Percentiles rank a stretch among this genome's conserved stretches.
Evolutionary conservation across 2,888 invertebrate genomes (phyloP).

Genomic region (Dysmachus trigonus): DNA sequence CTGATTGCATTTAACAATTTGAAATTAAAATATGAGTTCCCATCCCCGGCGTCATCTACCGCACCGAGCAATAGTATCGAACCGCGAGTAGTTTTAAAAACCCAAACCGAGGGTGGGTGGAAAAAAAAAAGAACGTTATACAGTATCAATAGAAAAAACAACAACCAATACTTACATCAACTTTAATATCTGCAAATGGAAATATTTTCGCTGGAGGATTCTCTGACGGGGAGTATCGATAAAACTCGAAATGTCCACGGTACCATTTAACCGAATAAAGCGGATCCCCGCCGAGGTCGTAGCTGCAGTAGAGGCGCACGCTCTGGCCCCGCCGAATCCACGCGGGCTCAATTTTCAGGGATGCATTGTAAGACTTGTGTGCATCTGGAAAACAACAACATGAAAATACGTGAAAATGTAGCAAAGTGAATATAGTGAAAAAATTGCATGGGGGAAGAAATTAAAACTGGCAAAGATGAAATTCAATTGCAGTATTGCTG

Average conservation of each 20-base stretch:
- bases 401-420: background rate
- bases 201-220: conserved; percentile 73
- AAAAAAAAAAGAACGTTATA: too few species aligned
- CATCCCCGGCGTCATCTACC: background rate
- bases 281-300: conserved; percentile 73
- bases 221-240: conserved; percentile 73
- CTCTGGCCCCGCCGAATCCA: conserved; percentile 71
- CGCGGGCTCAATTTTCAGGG: conserved; percentile 69
- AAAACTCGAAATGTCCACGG: conserved; percentile 74
- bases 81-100: background rate
- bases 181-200: conserved; percentile 72
- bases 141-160: background rate
- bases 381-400: conserved; percentile 62
- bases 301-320: conserved; percentile 70
- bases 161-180: conserved; percentile 69
- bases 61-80: background rate
- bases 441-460: background rate
- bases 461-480: background rate
- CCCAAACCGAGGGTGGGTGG: background rate
- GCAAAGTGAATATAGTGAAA: background rate
- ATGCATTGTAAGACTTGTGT: conserved; percentile 66
- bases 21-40: background rate
- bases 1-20: background rate
- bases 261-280: conserved; percentile 77
- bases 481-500: background rate